Conservation (phyloP, 2,888 invertebrate species). For the Brachyptera risi region DNA sequence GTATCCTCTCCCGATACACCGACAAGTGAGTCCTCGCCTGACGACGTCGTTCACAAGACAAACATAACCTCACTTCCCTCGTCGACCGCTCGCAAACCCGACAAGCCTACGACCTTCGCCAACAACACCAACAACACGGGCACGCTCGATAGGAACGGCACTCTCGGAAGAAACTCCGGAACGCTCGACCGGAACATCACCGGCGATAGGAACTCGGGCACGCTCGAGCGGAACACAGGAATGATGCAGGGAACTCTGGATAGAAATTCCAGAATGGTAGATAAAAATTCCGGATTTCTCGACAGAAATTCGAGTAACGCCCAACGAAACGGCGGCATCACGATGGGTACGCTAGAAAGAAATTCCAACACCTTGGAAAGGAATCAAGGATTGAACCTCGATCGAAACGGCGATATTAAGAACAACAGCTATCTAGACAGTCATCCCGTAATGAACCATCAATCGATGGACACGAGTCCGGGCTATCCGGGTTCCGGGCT, state of each 20-base stretch:
- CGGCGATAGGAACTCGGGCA: not conserved
- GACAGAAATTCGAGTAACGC: not conserved
- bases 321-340: not conserved
- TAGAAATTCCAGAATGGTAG: no score
- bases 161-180: not conserved
- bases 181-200: not conserved
- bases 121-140: not conserved
- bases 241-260: not conserved
- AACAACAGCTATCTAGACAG: not conserved
- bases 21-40: constrained; percentile 60
- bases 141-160: not conserved
- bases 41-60: constrained; percentile 17
- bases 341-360: not conserved
- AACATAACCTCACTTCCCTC: not conserved
- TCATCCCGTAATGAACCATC: no score
- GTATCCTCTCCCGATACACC: constrained; percentile 78
- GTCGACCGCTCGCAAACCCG: not conserved
- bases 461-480: not conserved
- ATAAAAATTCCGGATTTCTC: not conserved
- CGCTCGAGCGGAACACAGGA: not conserved
- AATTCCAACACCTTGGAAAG: not conserved
- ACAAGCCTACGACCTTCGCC: not conserved
- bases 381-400: not conserved
- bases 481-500: not conserved
- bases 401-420: not conserved